phyloP scores from a whole-genome alignment of 2,797 vertebrate species.

The Liparis tanakae region DNA sequence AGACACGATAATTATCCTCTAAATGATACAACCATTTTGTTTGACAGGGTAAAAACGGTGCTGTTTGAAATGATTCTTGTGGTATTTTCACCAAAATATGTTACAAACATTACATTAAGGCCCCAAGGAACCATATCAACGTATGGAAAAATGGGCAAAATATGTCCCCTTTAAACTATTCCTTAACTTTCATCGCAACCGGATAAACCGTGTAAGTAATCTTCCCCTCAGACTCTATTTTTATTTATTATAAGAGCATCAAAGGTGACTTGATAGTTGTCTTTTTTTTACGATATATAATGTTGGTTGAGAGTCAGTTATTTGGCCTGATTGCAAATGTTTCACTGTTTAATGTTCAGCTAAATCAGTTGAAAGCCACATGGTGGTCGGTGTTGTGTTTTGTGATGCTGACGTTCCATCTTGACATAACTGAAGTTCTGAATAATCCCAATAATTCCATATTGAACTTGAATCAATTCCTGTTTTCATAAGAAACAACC shows the following conservation, averaged over 20 bases:
- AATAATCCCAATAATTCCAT: not conserved
- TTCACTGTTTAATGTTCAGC: slow-evolving; percentile 14
- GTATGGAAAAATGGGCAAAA: too few species aligned
- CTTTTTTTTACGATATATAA: too few species aligned
- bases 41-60: too few species aligned
- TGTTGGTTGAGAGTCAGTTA: not conserved
- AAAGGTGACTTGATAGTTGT: slow-evolving; percentile 10
- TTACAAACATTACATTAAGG: too few species aligned
- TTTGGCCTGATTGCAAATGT: slow-evolving; percentile 8
- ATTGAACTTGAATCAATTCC: too few species aligned
- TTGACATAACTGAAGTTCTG: not conserved
- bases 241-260: slow-evolving; percentile 16
- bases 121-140: too few species aligned
- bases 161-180: too few species aligned
- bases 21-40: too few species aligned
- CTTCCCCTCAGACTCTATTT: not conserved
- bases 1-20: too few species aligned
- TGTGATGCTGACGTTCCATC: not conserved
- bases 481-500: too few species aligned
- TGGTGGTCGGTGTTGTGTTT: slow-evolving; percentile 15
- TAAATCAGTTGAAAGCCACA: not conserved
- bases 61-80: too few species aligned
- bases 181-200: not conserved
- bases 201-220: not conserved
- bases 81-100: too few species aligned